phyloP scores from a whole-genome alignment of 2,797 vertebrate species.

The Cossypha heuglini region DNA sequence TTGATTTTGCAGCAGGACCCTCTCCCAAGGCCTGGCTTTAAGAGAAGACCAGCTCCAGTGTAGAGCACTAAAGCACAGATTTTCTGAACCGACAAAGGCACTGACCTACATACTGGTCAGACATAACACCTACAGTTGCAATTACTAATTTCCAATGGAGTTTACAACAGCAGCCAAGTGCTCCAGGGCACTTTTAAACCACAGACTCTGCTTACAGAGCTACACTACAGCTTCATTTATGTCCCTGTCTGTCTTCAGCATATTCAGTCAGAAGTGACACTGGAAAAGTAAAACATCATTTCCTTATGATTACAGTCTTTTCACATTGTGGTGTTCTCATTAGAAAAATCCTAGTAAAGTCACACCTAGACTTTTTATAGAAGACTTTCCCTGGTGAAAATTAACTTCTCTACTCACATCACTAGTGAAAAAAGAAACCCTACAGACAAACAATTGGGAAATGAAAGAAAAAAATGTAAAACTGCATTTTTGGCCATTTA shows the following conservation, averaged over 20 bases:
- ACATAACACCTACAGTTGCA: background rate
- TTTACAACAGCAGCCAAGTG: background rate
- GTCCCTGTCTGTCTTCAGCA: background rate
- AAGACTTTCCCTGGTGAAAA: background rate
- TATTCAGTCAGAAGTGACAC: background rate
- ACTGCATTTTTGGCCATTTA: slow-evolving; percentile 7
- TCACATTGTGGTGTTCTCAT: background rate
- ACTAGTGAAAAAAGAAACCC: background rate
- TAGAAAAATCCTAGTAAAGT: background rate
- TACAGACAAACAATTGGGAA: background rate
- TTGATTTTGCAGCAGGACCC: background rate
- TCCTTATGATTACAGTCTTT: background rate
- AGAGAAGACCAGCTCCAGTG: background rate
- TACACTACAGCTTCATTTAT: background rate
- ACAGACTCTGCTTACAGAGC: background rate
- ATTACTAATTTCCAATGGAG: background rate
- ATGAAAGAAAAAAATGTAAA: background rate
- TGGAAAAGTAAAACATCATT: background rate
- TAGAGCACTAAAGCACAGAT: background rate
- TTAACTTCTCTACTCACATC: background rate
- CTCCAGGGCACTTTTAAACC: background rate
- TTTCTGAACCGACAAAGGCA: background rate
- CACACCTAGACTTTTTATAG: background rate
- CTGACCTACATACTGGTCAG: background rate
- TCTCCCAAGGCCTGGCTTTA: background rate